A percentile compares a stretch with the other conserved stretches of the same genome.
Evolutionary conservation across 2,797 vertebrate genomes (phyloP).

Genomic region (Notolabrus celidotus): DNA sequence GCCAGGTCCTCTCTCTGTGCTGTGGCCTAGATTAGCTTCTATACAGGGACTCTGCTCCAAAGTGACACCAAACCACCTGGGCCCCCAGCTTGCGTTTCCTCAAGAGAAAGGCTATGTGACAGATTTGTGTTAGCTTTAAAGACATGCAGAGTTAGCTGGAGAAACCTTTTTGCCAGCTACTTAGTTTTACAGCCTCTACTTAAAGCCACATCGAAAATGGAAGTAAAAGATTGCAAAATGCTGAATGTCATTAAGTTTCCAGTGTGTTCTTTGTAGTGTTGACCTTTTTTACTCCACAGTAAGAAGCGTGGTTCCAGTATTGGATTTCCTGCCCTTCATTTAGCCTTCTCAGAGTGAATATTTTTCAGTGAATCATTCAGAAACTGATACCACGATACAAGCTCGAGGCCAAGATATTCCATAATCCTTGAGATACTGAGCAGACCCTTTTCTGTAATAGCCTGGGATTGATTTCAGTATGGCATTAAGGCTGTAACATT

Average conservation of each 20-base stretch:
- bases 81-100: constrained; percentile 19
- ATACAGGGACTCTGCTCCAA: constrained; percentile 60
- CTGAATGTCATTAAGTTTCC: not conserved
- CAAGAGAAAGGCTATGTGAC: constrained; percentile 48
- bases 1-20: constrained; percentile 67
- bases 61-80: constrained; percentile 55
- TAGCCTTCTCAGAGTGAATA: constrained; percentile 28
- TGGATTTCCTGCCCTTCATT: constrained; percentile 37
- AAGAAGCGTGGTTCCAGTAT: not conserved
- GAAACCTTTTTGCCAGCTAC: constrained; percentile 37
- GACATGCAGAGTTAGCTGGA: constrained; percentile 12
- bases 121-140: constrained; percentile 35
- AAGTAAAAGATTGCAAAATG: not conserved
- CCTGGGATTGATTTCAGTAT: constrained; percentile 61
- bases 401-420: constrained; percentile 52
- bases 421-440: constrained; percentile 64
- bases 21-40: constrained; percentile 69
- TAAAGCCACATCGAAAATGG: not conserved
- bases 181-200: not conserved
- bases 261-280: not conserved
- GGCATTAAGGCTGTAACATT: constrained; percentile 58
- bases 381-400: constrained; percentile 31
- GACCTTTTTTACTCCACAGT: not conserved
- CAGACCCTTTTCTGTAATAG: constrained; percentile 45
- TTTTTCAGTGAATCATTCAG: constrained; percentile 34